phyloP scores from a whole-genome alignment of 2,113 vertebrate species.

The Eleginops maclovinus region DNA sequence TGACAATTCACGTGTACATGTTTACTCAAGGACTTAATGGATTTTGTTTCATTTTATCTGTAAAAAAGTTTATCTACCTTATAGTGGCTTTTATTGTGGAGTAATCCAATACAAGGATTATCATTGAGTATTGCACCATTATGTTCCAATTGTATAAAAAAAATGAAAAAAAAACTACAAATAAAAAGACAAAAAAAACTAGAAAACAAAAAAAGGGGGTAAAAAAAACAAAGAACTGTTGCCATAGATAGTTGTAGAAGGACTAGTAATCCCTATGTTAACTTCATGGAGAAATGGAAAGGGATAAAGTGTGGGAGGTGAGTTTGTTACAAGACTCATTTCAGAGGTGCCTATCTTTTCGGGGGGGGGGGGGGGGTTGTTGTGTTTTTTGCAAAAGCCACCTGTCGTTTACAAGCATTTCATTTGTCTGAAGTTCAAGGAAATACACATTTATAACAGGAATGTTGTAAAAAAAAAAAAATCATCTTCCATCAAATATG shows the following conservation, averaged over 20 bases:
- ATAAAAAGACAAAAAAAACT: conserved; percentile 58
- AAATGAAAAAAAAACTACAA: conserved; percentile 51
- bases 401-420: conserved; percentile 85
- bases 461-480: conserved; percentile 69
- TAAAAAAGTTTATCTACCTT: conserved; percentile 93
- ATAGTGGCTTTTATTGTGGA: conserved; percentile 95
- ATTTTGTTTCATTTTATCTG: conserved; percentile 86
- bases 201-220: conserved; percentile 30
- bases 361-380: conserved; percentile 54
- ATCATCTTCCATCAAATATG: conserved; percentile 84
- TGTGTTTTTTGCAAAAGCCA: conserved; percentile 76
- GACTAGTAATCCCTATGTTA: conserved; percentile 76
- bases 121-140: conserved; percentile 94
- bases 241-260: conserved; percentile 88
- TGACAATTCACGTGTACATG: conserved; percentile 97
- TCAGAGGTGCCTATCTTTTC: conserved; percentile 92
- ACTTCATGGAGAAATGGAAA: conserved; percentile 73
- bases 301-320: conserved; percentile 86
- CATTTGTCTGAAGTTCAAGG: conserved; percentile 85
- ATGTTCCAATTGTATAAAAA: conserved; percentile 82
- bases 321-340: conserved; percentile 90
- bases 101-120: conserved; percentile 88
- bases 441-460: conserved; percentile 75
- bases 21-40: conserved; percentile 98
- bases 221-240: conserved; percentile 85